Base-by-base conservation (phyloP, 1,140 invertebrate genomes). In the Lutraria rhynchaena region DNA sequence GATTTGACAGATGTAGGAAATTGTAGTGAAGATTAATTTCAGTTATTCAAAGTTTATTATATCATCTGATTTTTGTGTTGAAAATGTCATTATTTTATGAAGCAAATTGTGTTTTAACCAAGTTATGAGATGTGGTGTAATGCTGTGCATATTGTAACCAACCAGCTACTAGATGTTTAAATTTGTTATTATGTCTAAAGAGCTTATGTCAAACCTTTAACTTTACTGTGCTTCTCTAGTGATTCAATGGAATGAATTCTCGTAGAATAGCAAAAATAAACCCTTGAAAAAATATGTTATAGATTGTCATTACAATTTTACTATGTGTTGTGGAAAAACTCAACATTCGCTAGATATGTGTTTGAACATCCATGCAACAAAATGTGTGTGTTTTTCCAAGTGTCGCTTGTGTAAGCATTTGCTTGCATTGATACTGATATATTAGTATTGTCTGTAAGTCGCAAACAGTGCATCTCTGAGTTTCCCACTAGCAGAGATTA, bases 241-340 rank as follows among this genome's bases (percentile, higher is more conserved):
- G 61, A 65, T 65, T 65, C 61, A n/a, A 41, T 65, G 61, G 61
- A 65, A 65, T 65, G 61, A 65, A 65, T 65, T 44, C 33, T 60
- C n/a, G 29, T 65, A 65, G 61, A 65, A 65, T 65, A 65, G 61
- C 61, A 22, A 41, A 22, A 65, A 44, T 65, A 65, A 65, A 65
- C 61, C 61, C 35, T 41, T 65, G 61, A 65, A 65, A 65, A 65
- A 15, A n/a, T n/a, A 3, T 61, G 19, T 5, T 35, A 35, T 33
- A 65, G 35, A 65, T 65, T 65, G 61, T 65, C 57, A 7, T 44
- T 65, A 41, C 37, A 41, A 41, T 7, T 41, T 7, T 41, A 41
- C 5, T 41, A 7, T 41, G 37, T 41, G 37, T 41, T 41, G 37
- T 41, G 37, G 37, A 41, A 41, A 41, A 41, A 41, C 5, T 41